Conservation (phyloP, 1,140 invertebrate genomes). For the Eriosoma lanigerum region DNA sequence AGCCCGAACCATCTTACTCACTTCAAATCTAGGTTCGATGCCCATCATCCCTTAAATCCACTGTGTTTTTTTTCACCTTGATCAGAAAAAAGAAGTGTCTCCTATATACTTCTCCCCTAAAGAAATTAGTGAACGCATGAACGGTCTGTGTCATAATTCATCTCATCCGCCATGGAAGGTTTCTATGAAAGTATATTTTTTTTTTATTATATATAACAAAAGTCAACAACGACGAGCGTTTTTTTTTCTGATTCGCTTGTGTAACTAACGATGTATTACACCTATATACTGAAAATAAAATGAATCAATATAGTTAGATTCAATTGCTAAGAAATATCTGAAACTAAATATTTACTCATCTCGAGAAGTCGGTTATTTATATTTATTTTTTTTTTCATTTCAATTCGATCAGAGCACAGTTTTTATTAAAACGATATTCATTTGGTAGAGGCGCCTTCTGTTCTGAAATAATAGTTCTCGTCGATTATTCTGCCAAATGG, state of each 20-base stretch:
- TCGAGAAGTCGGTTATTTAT: not conserved
- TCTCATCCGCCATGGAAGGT: not conserved
- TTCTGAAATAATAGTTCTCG: constrained; percentile 1
- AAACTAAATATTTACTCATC: not conserved
- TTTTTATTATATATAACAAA: constrained; percentile 10
- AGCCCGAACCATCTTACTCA: constrained; percentile 34
- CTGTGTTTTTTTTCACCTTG: constrained; percentile 18
- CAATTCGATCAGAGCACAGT: not conserved
- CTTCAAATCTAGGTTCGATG: constrained; percentile 22
- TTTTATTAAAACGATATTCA: constrained; percentile 15
- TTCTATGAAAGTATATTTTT: not conserved
- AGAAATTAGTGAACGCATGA: constrained; percentile 49
- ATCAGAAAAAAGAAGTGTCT: constrained; percentile 24
- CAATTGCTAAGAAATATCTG: not conserved
- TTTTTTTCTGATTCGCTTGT: not conserved
- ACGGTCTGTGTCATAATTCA: constrained; percentile 35
- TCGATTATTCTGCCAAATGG: constrained; percentile 12
- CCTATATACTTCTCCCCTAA: not conserved
- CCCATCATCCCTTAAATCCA: constrained; percentile 29
- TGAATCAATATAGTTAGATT: not conserved
- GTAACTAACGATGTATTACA: constrained; percentile 30
- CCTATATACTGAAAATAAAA: not conserved
- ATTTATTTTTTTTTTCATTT: constrained; percentile 13
- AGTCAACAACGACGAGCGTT: constrained; percentile 36
- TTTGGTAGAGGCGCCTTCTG: constrained; percentile 24